Evolutionary conservation across 2,888 invertebrate species (phyloP).

Genomic region (Lamellibrachia columna): DNA sequence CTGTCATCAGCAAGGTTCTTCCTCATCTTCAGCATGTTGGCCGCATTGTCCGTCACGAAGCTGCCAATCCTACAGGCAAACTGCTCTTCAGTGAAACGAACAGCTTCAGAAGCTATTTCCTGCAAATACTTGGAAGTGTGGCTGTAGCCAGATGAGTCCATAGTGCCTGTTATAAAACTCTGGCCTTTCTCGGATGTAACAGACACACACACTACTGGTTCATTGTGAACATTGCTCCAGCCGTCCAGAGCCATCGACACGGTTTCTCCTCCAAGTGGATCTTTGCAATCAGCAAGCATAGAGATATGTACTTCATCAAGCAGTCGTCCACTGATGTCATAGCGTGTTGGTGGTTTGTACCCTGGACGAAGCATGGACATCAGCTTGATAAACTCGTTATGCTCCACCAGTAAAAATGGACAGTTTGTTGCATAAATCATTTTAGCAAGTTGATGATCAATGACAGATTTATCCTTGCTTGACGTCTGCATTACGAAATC

Average conservation of each 20-base stretch:
- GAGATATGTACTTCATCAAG: slow-evolving; percentile 13
- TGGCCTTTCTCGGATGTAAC: not conserved
- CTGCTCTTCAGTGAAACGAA: not conserved
- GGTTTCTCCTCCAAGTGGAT: not conserved
- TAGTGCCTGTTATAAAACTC: not conserved
- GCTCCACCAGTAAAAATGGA: slow-evolving; percentile 20
- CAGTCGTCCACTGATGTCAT: not conserved
- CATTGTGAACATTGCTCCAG: slow-evolving; percentile 22
- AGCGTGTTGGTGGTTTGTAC: not conserved
- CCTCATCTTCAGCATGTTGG: slow-evolving; percentile 21
- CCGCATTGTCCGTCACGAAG: slow-evolving; percentile 22
- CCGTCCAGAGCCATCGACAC: slow-evolving; percentile 23
- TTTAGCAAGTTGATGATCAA: slow-evolving; percentile 13
- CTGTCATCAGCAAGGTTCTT: not conserved
- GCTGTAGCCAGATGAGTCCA: slow-evolving; percentile 7
- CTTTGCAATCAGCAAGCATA: not conserved
- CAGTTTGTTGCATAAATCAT: slow-evolving; percentile 6
- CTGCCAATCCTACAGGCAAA: slow-evolving; percentile 22
- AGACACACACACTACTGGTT: not conserved
- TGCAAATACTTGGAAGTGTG: slow-evolving; percentile 1
- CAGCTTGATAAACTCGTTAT: slow-evolving; percentile 6
- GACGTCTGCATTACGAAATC: not conserved
- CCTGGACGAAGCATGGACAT: slow-evolving; percentile 17
- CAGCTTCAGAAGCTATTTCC: not conserved
- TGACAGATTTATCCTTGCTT: not conserved